Conservation (phyloP, 1,140 invertebrate genomes). For the Drosophila tsacasi region DNA sequence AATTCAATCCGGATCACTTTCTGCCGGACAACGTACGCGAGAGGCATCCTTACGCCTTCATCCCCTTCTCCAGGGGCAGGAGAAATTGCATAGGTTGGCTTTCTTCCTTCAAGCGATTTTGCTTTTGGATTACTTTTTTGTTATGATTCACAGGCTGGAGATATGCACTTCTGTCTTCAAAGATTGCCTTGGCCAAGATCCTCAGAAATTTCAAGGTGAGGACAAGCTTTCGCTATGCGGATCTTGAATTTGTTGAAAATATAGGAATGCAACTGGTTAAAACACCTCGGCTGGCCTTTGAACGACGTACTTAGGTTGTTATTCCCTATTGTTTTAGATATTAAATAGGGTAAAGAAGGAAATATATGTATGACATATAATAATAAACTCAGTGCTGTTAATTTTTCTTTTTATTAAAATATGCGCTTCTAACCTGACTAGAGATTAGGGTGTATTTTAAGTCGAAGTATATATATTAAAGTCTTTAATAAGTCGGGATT, state of each 20-base stretch:
- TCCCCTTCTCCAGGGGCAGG: constrained; percentile 76
- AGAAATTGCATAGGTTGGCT: constrained; percentile 73
- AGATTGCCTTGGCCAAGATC: constrained; percentile 60
- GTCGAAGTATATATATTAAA: not conserved
- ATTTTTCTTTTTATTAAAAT: not conserved
- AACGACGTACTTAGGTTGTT: not conserved
- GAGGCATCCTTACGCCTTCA: constrained; percentile 67
- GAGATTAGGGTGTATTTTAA: not conserved
- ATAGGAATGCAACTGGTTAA: constrained; percentile 42
- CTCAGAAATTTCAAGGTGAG: constrained; percentile 52
- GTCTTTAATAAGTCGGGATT: not conserved
- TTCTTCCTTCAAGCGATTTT: too few species aligned
- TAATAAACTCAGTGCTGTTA: not conserved
- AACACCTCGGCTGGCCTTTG: not conserved
- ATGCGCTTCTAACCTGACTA: too few species aligned
- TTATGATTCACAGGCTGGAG: constrained; percentile 44
- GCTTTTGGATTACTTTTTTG: not conserved
- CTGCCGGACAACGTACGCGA: constrained; percentile 51
- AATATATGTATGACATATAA: not conserved
- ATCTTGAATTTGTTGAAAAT: constrained; percentile 53
- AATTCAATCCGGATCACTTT: constrained; percentile 81
- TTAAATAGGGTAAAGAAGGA: not conserved
- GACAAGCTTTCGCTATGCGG: constrained; percentile 36
- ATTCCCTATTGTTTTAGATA: not conserved
- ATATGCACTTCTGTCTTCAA: constrained; percentile 57